Evolutionary conservation across 1,140 invertebrate genomes (phyloP), one percentile per base, ranked within the genome.

Genomic region (Tachypleus tridentatus): DNA sequence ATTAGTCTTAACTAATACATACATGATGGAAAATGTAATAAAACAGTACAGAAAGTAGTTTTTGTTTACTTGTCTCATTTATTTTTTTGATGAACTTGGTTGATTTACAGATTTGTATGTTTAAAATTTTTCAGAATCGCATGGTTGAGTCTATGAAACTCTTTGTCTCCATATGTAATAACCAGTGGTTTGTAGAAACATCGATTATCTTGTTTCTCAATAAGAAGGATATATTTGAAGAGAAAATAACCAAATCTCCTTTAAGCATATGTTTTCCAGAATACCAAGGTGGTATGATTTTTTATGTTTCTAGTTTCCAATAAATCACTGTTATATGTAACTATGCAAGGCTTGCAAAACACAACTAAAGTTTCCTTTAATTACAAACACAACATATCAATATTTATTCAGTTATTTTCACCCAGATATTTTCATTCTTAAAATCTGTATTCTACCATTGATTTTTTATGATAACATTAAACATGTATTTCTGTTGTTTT

Each of bases 151-250:
- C 90, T 75, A 84, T 98, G 79, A 97, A 97, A 79, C 80, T 98
- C 70, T 98, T 98, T 79, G 95, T 98, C 80, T 97, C 94, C 64
- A 98, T 98, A 80, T 98, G 95, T 82, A 98, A 98, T 82, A 98
- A 98, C 82, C 98, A 98, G 80, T 98, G 96, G 96, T 98, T 98
- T 79, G 96, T 93, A 29, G 93, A 97, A 75, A 98, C 95, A 70
- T 97, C 93, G 73, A 98, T 98, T 74, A 98, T 98, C 76, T 83
- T 98, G 68, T 98, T 98, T 82, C 83, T 98, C 70, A 98, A 98
- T 82, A 98, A 98, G 79, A 98, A 98, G 79, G 96, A 98, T 86
- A 81, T 98, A 72, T 98, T 98, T 79, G 93, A 97, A 80, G 91
- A 94, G 76, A 96, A 96, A 80, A 96, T 96, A 71, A 88, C 88